Evolutionary conservation across 2,888 invertebrate genomes (phyloP).

Genomic region (Apoderus coryli): DNA sequence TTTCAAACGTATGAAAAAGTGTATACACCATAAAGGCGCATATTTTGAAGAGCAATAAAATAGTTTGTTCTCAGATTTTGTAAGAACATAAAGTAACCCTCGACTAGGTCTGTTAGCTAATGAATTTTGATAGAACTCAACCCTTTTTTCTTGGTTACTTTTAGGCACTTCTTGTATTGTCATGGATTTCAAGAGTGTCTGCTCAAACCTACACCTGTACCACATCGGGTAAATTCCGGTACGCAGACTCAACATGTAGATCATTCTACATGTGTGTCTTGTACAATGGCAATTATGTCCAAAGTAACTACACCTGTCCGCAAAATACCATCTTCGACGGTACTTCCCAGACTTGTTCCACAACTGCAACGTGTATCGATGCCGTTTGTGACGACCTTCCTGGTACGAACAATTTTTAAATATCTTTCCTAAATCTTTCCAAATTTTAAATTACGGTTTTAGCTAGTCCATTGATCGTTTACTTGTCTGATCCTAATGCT

Average conservation of each 20-base stretch:
- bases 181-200: too few species aligned
- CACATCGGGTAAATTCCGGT: conserved; percentile 12
- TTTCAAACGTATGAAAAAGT: too few species aligned
- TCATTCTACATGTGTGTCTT: conserved; percentile 13
- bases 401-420: too few species aligned
- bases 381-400: conserved; percentile 8
- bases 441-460: too few species aligned
- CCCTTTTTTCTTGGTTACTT: background rate
- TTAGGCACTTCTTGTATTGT: too few species aligned
- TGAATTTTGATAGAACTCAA: conserved; percentile 3
- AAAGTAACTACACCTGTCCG: conserved; percentile 15
- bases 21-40: too few species aligned
- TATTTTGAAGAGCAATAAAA: too few species aligned
- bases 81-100: too few species aligned
- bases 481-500: conserved; percentile 12
- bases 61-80: too few species aligned
- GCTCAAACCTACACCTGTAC: conserved; percentile 15
- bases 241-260: conserved; percentile 13
- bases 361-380: conserved; percentile 10
- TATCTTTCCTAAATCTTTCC: too few species aligned
- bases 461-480: too few species aligned
- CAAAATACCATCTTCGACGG: conserved; percentile 12
- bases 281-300: conserved; percentile 12
- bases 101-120: too few species aligned
- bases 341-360: conserved; percentile 10